Evolutionary conservation across 2,113 vertebrate species (phyloP).

Genomic region (Phocoena sinus): DNA sequence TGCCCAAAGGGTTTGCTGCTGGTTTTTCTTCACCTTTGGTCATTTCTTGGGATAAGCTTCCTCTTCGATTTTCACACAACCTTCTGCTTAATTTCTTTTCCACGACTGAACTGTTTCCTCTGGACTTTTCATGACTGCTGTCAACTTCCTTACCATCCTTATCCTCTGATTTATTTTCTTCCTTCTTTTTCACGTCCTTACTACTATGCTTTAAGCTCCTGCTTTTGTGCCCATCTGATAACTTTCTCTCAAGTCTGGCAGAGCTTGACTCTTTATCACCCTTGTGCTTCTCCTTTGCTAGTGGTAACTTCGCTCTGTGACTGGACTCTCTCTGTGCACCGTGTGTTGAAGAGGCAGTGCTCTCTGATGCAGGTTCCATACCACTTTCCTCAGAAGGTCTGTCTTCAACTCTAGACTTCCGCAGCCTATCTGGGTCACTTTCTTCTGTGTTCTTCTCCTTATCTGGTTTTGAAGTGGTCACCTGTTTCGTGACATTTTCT

Average conservation of each 20-base stretch:
- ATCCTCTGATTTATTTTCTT: conserved; percentile 83
- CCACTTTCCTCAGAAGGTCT: conserved; percentile 78
- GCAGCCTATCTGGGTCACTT: conserved; percentile 84
- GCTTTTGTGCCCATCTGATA: conserved; percentile 82
- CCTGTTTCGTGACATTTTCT: conserved; percentile 74
- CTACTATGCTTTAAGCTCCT: conserved; percentile 73
- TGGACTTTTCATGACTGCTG: conserved; percentile 69
- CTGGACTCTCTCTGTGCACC: conserved; percentile 76
- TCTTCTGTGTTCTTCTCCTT: conserved; percentile 81
- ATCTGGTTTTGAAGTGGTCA: conserved; percentile 77
- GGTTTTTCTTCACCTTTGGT: conserved; percentile 73
- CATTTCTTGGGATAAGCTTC: conserved; percentile 65
- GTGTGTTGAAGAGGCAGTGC: conserved; percentile 38
- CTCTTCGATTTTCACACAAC: conserved; percentile 75
- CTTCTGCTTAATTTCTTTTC: conserved; percentile 80
- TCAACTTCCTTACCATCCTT: conserved; percentile 76
- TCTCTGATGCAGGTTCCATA: conserved; percentile 52
- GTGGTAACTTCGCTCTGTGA: conserved; percentile 75
- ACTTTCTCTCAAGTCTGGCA: conserved; percentile 84
- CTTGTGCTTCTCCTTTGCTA: conserved; percentile 83
- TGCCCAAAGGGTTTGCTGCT: background rate
- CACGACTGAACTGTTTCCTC: background rate
- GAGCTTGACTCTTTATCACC: conserved; percentile 81
- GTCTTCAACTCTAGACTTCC: conserved; percentile 83
- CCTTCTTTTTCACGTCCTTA: conserved; percentile 88